Evolutionary conservation across 2,888 invertebrate genomes (phyloP), one percentile per base, ranked within the genome.

Genomic region (Nephrotoma appendiculata): DNA sequence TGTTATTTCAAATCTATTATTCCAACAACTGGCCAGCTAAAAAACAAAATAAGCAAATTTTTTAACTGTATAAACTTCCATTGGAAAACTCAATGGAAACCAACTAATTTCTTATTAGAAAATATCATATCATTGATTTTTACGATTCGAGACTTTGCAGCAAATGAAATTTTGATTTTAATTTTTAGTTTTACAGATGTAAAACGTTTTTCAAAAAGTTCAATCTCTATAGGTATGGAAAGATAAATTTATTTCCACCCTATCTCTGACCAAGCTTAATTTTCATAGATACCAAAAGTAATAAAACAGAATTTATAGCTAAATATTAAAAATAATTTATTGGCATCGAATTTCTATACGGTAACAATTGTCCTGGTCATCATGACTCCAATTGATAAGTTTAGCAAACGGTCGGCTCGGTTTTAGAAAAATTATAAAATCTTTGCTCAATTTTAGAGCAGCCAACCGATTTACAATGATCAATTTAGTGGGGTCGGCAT

Each of bases 361-460:
- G 88, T 89, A 90, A 87, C 91, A 91, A 15, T 89, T 89, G 31
- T 88, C 89, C n/a, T 90, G 90, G 87, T 91, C 91, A 15, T 90
- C 90, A 12, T 89, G 88, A 88, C 90, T 90, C 91, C 91, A 91
- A 48, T 89, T 89, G 31, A 91, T 90, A 87, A 91, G 87, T 87
- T 91, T 89, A 2, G 91, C 91, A 86, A 91, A 90, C 5, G 91
- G 91, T 15, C 91, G 89, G 88, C 91, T 91, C 2, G 91, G 91
- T 87, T 91, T 91, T 44, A 91, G 88, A 87, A 90, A 90, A 0
- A 91, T 87, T 41, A 90, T 91, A 83, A 91, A 86, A 2, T 89
- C 89, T 0, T 90, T 89, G 83, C 91, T 91, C 0, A 91, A 87
- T 83, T 89, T 89, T 9, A 91, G 87, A 0, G 91, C 90, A 5